Percentiles rank a stretch among this genome's conserved stretches.
These are phyloP conservation scores for Sialia sialis DNA, from an alignment of 2,113 vertebrate species.

Conservation along the genomic window DNA sequence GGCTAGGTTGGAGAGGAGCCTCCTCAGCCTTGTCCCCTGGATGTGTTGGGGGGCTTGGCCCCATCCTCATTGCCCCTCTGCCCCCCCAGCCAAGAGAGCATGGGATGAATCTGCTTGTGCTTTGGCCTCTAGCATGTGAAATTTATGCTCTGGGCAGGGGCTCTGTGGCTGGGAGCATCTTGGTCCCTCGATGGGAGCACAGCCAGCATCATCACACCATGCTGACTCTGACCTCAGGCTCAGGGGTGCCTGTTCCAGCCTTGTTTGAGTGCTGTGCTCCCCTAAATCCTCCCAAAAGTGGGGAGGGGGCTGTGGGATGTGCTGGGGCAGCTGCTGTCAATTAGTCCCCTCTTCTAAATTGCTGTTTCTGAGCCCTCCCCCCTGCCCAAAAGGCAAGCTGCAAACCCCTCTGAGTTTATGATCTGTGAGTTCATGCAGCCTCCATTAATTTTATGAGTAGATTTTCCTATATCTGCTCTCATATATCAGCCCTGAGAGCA, in stretches of 20 bases:
- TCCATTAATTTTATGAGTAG: constrained; percentile 38
- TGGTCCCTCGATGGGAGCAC: background rate
- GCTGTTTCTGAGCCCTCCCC: background rate
- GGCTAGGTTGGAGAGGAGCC: background rate
- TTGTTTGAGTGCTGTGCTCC: background rate
- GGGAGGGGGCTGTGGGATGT: background rate
- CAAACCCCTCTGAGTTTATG: constrained; percentile 37
- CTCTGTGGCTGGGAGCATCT: background rate
- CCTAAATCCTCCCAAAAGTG: background rate
- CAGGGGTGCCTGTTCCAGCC: background rate
- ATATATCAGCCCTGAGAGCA: background rate
- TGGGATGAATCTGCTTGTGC: background rate
- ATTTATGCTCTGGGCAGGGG: background rate
- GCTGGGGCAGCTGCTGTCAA: background rate
- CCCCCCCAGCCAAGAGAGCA: background rate
- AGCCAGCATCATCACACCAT: background rate
- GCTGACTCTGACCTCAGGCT: background rate
- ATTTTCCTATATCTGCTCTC: constrained; percentile 31
- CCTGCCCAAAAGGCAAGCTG: background rate
- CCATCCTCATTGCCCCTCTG: background rate
- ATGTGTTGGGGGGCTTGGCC: background rate
- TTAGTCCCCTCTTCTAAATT: constrained; percentile 43
- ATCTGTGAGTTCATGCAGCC: constrained; percentile 44
- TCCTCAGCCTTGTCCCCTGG: background rate
- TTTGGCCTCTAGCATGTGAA: background rate